Evolutionary conservation across 2,113 vertebrate species (phyloP), one percentile per base, ranked within the genome.

Genomic region (Limnothrissa miodon): DNA sequence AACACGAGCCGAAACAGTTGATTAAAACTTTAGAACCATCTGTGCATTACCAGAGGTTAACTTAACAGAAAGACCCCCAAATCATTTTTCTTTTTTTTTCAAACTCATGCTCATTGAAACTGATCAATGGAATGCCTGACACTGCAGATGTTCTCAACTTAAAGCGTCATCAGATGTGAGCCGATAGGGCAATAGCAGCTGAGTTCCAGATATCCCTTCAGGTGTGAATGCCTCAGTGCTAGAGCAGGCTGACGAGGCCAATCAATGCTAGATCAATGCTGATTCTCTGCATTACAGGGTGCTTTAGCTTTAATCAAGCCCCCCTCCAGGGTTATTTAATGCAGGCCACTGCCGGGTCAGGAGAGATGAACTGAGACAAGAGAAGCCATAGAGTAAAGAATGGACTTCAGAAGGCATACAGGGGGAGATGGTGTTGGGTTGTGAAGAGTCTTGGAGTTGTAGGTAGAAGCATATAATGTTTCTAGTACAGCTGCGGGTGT

Each of bases 241-340:
- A 79, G 80, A 82, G 80, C 29, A 0, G 25, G 80, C 82, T 33
- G 82, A 88, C 83, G 87, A 80, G 83, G 62, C 10, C 80, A 80
- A 82, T 81, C 84, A 81, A 89, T 83, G 53, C 46, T 81, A 86
- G 89, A 92, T 91, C 91, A 79, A 88, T 90, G 86, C 62, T 82
- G 89, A 89, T 91, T 86, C 89, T 90, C 86, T 87, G 78, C 48
- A 84, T 89, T 87, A 86, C 79, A 87, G 84, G 78, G 80, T 36
- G 44, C 84, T 79, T 81, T 5, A 25, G 80, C 81, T 79, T 79
- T 84, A 78, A 78, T 80, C 53, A 83, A 81, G 82, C 82, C 80
- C 45, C 79, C 6, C 83, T 83, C 83, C 80, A 36, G 78, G 81
- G 83, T 86, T 79, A 83, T 83, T 88, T 83, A 82, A 82, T 82